Evolutionary conservation across 2,797 vertebrate genomes (phyloP).

Genomic region (Leptoclinus maculatus): DNA sequence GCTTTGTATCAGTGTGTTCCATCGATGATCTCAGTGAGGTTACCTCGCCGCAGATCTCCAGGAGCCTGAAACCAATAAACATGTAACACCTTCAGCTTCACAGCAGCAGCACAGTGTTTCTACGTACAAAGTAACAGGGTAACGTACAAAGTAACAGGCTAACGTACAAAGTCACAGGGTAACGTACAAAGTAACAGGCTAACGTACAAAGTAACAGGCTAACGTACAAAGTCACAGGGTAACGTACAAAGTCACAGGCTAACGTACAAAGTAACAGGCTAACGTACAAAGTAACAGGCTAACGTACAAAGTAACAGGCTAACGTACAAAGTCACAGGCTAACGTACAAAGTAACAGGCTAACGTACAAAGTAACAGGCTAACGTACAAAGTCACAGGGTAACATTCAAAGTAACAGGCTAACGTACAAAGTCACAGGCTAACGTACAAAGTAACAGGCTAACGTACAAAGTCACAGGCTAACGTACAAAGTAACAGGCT

Average conservation of each 20-base stretch:
- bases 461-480: too few relatives aligned
- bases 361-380: neutral
- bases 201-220: neutral
- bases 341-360: neutral
- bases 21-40: constrained; percentile 9
- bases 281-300: neutral
- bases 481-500: too few relatives aligned
- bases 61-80: constrained; percentile 84
- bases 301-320: neutral
- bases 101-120: neutral
- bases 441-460: too few relatives aligned
- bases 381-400: too few relatives aligned
- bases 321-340: too few relatives aligned
- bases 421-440: too few relatives aligned
- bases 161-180: neutral
- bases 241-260: too few relatives aligned
- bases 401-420: too few relatives aligned
- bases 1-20: constrained; percentile 7
- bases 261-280: too few relatives aligned
- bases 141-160: neutral
- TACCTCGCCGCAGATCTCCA: constrained; percentile 97
- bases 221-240: neutral
- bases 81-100: constrained; percentile 31
- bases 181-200: neutral
- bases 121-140: neutral